These are phyloP conservation scores for Amphiprion clarkii DNA, from an alignment of 2,797 vertebrate genomes.

Conservation along the genomic window DNA sequence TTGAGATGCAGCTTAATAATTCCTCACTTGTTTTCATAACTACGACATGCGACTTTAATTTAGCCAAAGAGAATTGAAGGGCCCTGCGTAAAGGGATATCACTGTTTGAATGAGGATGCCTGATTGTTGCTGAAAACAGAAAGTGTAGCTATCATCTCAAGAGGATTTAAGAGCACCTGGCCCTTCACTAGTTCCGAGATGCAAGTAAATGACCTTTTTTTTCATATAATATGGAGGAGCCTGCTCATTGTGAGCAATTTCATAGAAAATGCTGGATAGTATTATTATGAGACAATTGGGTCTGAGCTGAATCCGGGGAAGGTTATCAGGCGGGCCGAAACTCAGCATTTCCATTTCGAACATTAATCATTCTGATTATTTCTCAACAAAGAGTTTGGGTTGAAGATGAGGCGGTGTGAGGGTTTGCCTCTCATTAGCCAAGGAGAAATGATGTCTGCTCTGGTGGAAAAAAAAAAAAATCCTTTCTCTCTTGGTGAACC, in stretches of 20 bases:
- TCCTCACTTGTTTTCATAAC: neutral
- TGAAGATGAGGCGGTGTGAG: conserved; percentile 26
- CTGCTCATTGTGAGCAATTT: conserved; percentile 61
- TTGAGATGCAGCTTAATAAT: neutral
- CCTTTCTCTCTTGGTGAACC: conserved; percentile 58
- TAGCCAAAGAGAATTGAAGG: conserved; percentile 11
- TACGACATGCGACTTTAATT: conserved; percentile 32
- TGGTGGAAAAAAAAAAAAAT: conserved; percentile 13
- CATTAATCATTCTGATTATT: conserved; percentile 75
- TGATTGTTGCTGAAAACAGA: conserved; percentile 59
- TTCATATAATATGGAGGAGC: conserved; percentile 34
- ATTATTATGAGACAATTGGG: conserved; percentile 72
- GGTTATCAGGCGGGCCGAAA: conserved; percentile 69
- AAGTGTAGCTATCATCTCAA: conserved; percentile 57
- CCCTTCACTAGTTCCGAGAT: conserved; percentile 27
- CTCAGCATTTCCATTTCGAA: conserved; percentile 59
- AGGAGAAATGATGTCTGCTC: conserved; percentile 60
- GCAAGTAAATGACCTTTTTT: conserved; percentile 49
- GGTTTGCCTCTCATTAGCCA: conserved; percentile 59
- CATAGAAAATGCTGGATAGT: conserved; percentile 55
- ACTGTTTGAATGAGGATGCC: conserved; percentile 43
- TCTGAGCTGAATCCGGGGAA: conserved; percentile 60
- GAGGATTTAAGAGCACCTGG: conserved; percentile 57
- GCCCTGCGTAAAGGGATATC: conserved; percentile 14
- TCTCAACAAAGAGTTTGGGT: conserved; percentile 67